Percentiles rank a stretch among this genome's conserved stretches.
Conservation (phyloP, 2,888 invertebrate species). For the Melieria crassipennis region DNA sequence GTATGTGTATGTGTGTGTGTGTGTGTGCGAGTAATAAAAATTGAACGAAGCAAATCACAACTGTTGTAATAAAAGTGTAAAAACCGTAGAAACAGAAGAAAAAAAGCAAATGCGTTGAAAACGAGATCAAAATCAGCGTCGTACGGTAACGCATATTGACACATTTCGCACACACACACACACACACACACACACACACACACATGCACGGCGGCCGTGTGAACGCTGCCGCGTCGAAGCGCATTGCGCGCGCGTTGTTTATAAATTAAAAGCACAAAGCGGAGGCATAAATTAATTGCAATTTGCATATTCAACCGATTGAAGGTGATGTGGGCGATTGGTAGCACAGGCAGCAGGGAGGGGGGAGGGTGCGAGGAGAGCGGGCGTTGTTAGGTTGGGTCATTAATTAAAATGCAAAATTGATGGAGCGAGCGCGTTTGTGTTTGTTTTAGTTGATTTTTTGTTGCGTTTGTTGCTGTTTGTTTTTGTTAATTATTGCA, state of each 20-base stretch:
- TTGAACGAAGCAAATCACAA: too few species aligned
- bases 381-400: too few species aligned
- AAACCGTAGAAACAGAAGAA: not conserved
- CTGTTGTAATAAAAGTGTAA: too few species aligned
- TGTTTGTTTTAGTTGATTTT: too few species aligned
- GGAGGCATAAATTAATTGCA: constrained; percentile 25
- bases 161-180: not conserved
- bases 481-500: too few species aligned
- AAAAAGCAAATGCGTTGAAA: not conserved
- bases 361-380: not conserved
- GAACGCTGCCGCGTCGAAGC: too few species aligned
- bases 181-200: not conserved
- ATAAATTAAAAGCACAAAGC: constrained; percentile 29
- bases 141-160: not conserved
- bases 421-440: too few species aligned
- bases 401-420: too few species aligned
- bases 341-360: constrained; percentile 6
- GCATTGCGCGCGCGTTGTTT: not conserved
- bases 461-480: too few species aligned
- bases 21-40: constrained; percentile 13
- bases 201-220: not conserved
- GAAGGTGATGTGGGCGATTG: constrained; percentile 13
- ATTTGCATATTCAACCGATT: constrained; percentile 30
- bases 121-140: not conserved
- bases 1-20: not conserved